These are phyloP conservation scores for Spongia lamella DNA, from an alignment of 37 sponge, comb jelly and placozoan genomes.

Conservation along the genomic window DNA sequence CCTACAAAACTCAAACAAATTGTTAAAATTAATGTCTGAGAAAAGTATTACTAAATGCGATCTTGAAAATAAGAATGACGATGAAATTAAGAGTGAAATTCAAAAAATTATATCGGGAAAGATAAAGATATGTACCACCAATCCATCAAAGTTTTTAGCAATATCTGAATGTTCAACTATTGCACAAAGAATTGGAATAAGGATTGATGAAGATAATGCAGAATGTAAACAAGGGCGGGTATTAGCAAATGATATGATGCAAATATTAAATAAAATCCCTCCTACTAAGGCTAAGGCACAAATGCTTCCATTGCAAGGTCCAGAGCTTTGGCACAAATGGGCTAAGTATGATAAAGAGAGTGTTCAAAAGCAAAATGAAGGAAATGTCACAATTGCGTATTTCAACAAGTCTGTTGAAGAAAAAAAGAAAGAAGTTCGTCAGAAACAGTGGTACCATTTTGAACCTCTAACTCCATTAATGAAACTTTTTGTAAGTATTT, in stretches of 20 bases:
- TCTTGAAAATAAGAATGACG: constrained; percentile 1
- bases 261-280: not conserved
- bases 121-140: not conserved
- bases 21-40: not conserved
- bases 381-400: too few species aligned
- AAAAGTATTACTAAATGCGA: not conserved
- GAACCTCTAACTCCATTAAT: too few species aligned
- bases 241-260: constrained; percentile 1
- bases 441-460: too few species aligned
- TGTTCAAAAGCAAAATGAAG: not conserved
- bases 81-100: not conserved
- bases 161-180: not conserved
- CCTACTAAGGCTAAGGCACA: not conserved
- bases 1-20: too few species aligned
- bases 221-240: not conserved
- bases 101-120: not conserved
- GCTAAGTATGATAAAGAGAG: constrained; percentile 19
- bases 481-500: too few species aligned
- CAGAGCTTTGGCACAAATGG: constrained; percentile 28
- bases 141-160: not conserved
- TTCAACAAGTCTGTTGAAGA: too few species aligned
- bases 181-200: constrained; percentile 12
- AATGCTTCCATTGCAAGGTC: constrained; percentile 36
- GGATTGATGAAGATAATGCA: constrained; percentile 21
- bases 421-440: too few species aligned